Evolutionary conservation across 92 coral and sea anemone genomes (phyloP), one percentile per base, ranked within the genome.

Genomic region (Parazoanthus atlanticus): DNA sequence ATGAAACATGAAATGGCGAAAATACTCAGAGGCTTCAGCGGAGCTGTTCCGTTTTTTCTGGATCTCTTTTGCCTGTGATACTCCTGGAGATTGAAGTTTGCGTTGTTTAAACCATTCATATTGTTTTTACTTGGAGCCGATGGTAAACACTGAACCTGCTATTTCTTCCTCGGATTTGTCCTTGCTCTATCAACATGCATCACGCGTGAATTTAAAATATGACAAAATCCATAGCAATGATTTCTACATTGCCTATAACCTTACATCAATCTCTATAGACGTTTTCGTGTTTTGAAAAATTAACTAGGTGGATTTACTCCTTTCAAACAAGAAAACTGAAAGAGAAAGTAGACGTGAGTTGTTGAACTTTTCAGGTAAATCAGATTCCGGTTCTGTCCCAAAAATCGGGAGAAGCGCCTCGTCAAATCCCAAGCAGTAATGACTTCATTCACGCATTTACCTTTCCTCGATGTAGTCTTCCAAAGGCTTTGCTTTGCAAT

Each of bases 381-480:
- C 7, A 40, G 56, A 80, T 32, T 80, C 41, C 41, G 47, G 11
- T 49, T 49, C 69, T 40, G 64, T 11, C 23, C 12, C 13, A 79
- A 79, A 52, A 54, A 34, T 56, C 29, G 15, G 21, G 71, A 31
- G 21, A 61, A 61, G 29, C 36, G 23, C 76, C 19, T 72, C 40
- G 76, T 72, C 33, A 16, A 54, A 52, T 36, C 47, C 29, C 80
- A 21, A 76, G 54, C 47, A 38, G 58, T 38, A 25, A 23, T 1
- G 58, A 11, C 26, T 30, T 32, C 40, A 16, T 67, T 21, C 67
- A 5, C 19, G 82, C 64, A 28, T 80, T 54, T 80, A 80, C 84
- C 84, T 80, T 80, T 54, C 84, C 8, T 54, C 1, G n/a, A 80
- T 80, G 71, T 26, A 80, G 71, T 80, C 17, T 80, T 80, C 84